These are phyloP conservation scores for Paralinhomoeus sp. DNA, from an alignment of 2,888 invertebrate genomes.

Conservation along the genomic window DNA sequence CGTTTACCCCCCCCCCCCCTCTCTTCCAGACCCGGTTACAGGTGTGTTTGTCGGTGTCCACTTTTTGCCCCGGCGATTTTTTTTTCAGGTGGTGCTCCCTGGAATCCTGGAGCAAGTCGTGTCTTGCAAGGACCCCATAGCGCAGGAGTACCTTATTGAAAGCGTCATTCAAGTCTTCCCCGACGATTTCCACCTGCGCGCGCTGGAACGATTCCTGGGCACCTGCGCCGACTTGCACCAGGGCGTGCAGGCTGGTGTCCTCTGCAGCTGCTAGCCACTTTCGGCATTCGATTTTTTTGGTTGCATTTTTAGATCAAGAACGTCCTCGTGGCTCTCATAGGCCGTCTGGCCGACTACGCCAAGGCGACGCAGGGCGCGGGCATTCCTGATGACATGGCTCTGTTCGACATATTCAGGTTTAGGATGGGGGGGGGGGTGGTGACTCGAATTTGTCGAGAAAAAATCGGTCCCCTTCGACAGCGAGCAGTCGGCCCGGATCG, in stretches of 20 bases:
- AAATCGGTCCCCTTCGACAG: conserved; percentile 5
- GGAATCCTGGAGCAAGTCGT: conserved; percentile 92
- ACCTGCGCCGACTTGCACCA: conserved; percentile 87
- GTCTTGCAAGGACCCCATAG: conserved; percentile 83
- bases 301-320: conserved; percentile 67
- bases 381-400: conserved; percentile 60
- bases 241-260: conserved; percentile 54
- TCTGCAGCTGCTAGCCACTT: background rate
- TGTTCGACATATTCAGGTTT: conserved; percentile 80
- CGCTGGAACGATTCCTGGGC: conserved; percentile 74
- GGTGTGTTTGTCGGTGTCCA: no score
- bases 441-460: conserved; percentile 2
- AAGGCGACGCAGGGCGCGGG: conserved; percentile 37
- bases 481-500: conserved; percentile 9
- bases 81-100: conserved; percentile 58
- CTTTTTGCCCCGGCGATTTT: no score
- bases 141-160: conserved; percentile 98
- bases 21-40: no score
- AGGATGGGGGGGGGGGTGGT: no score
- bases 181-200: conserved; percentile 91
- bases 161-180: conserved; percentile 97
- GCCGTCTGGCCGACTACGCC: conserved; percentile 31
- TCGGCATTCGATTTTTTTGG: no score
- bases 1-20: no score
- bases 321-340: conserved; percentile 84